A percentile compares a stretch with the other conserved stretches of the same genome.
Conservation (phyloP, 2,888 invertebrate genomes). For the Hemicrepidius hirtus region DNA sequence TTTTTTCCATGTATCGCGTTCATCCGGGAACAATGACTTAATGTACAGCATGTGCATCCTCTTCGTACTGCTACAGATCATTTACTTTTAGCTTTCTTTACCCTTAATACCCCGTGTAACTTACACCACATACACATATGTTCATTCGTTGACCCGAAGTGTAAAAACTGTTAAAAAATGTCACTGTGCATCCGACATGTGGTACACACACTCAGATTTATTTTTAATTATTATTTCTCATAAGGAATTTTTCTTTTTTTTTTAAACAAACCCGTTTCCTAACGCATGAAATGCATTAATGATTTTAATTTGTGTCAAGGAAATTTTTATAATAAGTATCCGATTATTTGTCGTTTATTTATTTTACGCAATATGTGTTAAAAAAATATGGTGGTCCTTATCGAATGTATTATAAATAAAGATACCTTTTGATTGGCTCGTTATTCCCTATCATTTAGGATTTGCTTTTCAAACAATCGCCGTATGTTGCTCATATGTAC, state of each 20-base stretch:
- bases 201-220: constrained; percentile 60
- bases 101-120: constrained; percentile 48
- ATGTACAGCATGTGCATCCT: constrained; percentile 55
- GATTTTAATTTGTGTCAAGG: no score
- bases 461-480: constrained; percentile 33
- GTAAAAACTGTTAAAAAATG: constrained; percentile 51
- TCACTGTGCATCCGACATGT: constrained; percentile 53
- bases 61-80: constrained; percentile 32
- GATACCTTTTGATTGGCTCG: constrained; percentile 26
- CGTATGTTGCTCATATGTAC: constrained; percentile 33
- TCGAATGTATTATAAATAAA: constrained; percentile 10
- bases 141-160: constrained; percentile 52
- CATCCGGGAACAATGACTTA: constrained; percentile 60
- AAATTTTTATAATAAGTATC: no score
- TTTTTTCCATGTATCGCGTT: constrained; percentile 36
- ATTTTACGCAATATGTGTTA: neutral
- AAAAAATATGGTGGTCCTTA: constrained; percentile 1
- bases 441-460: constrained; percentile 24
- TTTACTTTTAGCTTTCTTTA: constrained; percentile 46
- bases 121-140: constrained; percentile 45
- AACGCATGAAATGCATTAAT: no score
- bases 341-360: no score
- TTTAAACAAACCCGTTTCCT: neutral
- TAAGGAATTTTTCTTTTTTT: constrained; percentile 34
- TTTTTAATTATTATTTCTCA: constrained; percentile 57